Percentiles rank a stretch among this genome's conserved stretches.
Conservation (phyloP, 2,797 vertebrate genomes). For the Luscinia megarhynchos region DNA sequence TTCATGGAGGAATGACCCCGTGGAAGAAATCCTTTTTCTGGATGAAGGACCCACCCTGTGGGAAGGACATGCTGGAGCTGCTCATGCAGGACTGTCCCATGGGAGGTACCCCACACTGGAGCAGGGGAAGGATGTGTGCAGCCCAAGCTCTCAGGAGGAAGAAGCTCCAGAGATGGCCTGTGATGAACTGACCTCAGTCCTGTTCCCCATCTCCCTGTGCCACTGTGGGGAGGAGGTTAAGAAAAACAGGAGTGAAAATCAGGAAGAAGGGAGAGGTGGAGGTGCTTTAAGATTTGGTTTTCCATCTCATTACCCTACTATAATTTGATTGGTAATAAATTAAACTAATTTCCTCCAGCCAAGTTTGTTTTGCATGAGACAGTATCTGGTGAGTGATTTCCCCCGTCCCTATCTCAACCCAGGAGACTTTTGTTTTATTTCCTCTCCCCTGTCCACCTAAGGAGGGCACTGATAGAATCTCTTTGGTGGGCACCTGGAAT, state of each 20-base stretch:
- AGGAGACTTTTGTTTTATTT: rapidly evolving
- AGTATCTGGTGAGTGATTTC: background rate
- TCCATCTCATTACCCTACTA: background rate
- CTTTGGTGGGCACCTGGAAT: background rate
- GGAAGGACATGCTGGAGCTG: background rate
- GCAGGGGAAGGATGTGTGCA: background rate
- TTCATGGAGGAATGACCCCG: background rate
- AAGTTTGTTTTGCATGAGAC: background rate
- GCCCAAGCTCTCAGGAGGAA: too few species aligned
- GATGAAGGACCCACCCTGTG: too few species aligned
- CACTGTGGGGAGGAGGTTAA: rapidly evolving
- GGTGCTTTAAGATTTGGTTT: background rate
- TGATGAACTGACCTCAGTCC: background rate
- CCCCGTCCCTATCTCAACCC: background rate
- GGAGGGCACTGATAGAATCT: background rate
- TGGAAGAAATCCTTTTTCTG: background rate
- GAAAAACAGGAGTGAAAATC: background rate
- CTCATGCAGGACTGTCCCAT: rapidly evolving
- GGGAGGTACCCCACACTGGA: rapidly evolving
- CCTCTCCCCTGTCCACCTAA: background rate
- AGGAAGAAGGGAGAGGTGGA: background rate
- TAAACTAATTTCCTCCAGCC: background rate
- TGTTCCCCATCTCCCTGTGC: too few species aligned
- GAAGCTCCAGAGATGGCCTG: rapidly evolving
- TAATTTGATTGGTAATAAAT: background rate